Percentiles rank a stretch among this genome's conserved stretches.
phyloP scores from a whole-genome alignment of 2,888 invertebrate species.

The Xanthorhoe designata region DNA sequence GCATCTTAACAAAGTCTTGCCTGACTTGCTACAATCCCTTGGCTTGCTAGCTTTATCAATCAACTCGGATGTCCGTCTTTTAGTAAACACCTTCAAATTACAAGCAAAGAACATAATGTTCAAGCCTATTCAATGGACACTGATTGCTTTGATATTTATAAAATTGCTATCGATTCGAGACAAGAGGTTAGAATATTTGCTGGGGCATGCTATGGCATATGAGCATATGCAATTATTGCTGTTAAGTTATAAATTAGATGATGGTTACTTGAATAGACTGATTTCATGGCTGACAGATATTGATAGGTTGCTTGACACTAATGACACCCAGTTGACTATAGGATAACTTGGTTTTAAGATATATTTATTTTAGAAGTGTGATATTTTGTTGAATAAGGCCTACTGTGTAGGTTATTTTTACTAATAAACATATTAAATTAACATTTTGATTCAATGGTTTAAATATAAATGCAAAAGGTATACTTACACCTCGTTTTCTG shows the following conservation, averaged over 20 bases:
- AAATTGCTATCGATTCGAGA: conserved; percentile 84
- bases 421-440: not conserved
- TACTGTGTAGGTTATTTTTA: conserved; percentile 16
- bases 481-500: too few species aligned
- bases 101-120: conserved; percentile 90
- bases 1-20: conserved; percentile 87
- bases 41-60: conserved; percentile 71
- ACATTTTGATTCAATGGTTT: too few species aligned
- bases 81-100: conserved; percentile 88
- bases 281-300: conserved; percentile 81
- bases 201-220: conserved; percentile 66
- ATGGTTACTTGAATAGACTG: conserved; percentile 79
- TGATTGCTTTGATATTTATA: conserved; percentile 89
- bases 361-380: conserved; percentile 20
- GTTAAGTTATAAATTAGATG: conserved; percentile 80
- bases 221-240: conserved; percentile 78
- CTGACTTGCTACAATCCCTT: conserved; percentile 84
- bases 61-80: conserved; percentile 74
- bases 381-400: conserved; percentile 2
- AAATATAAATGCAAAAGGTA: too few species aligned
- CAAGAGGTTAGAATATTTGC: conserved; percentile 59
- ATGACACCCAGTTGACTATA: conserved; percentile 71
- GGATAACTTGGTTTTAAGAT: conserved; percentile 44
- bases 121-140: conserved; percentile 89
- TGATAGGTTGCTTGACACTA: conserved; percentile 73